Evolutionary conservation across 2,888 invertebrate genomes (phyloP).

Genomic region (Molorchus minor): DNA sequence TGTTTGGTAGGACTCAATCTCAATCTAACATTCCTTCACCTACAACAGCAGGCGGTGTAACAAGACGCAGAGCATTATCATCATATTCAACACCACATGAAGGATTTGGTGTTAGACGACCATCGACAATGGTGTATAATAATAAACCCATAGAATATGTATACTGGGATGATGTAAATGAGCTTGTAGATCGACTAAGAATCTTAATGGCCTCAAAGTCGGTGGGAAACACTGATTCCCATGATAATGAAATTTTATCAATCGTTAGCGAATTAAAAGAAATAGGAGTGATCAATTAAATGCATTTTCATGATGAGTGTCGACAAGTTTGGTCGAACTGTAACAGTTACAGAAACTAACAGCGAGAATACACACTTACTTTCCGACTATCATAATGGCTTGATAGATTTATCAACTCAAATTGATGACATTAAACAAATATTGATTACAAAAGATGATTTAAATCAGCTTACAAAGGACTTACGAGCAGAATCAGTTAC

Average conservation of each 20-base stretch:
- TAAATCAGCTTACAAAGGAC: too few relatives aligned
- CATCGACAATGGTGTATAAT: too few relatives aligned
- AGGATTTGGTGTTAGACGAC: too few relatives aligned
- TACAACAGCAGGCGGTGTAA: too few relatives aligned
- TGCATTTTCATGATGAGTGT: neutral
- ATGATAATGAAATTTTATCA: neutral
- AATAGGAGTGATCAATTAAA: neutral
- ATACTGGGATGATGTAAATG: conserved; percentile 38
- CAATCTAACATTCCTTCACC: too few relatives aligned
- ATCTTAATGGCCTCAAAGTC: conserved; percentile 32
- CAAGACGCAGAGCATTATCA: too few relatives aligned
- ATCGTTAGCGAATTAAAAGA: neutral
- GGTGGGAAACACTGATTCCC: neutral
- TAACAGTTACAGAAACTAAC: neutral
- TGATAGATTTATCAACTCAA: too few relatives aligned
- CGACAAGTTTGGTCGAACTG: neutral
- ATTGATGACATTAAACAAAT: too few relatives aligned
- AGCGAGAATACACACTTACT: neutral
- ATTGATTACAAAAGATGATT: too few relatives aligned
- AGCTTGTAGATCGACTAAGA: conserved; percentile 49
- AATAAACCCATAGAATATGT: conserved; percentile 28
- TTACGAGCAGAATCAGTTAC: too few relatives aligned
- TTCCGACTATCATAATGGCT: neutral
- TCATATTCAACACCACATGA: too few relatives aligned
- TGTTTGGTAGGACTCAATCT: too few relatives aligned